Evolutionary conservation across 2,797 vertebrate genomes (phyloP).

Genomic region (Rhinoraja longicauda): DNA sequence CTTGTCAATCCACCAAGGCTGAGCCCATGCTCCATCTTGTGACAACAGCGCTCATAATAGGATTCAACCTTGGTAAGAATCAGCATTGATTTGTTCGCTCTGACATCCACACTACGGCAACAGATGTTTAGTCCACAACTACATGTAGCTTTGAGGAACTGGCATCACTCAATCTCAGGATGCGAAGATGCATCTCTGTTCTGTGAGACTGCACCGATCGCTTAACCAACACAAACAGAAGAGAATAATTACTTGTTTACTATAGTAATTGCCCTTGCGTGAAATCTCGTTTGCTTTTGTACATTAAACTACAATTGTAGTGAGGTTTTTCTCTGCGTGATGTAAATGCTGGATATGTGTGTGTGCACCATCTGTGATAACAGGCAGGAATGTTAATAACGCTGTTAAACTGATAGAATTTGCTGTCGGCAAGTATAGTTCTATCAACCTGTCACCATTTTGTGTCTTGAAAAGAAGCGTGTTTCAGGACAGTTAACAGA

Average conservation of each 20-base stretch:
- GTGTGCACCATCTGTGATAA: conserved; percentile 14
- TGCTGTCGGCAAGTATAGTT: neutral
- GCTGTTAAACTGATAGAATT: conserved; percentile 17
- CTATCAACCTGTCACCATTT: conserved; percentile 23
- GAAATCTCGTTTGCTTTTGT: conserved; percentile 18
- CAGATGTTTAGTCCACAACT: neutral
- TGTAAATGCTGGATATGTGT: conserved; percentile 23
- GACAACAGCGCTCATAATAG: conserved; percentile 25
- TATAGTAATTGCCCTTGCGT: conserved; percentile 20
- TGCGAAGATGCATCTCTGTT: neutral
- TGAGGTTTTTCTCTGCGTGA: neutral
- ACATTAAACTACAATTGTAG: neutral
- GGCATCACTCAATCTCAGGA: neutral
- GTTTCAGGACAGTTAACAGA: neutral
- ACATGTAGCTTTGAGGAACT: conserved; percentile 14
- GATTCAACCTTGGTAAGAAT: conserved; percentile 22
- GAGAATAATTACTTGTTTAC: conserved; percentile 10
- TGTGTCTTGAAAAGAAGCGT: conserved; percentile 3
- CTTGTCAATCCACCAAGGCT: conserved; percentile 9
- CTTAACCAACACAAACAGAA: neutral
- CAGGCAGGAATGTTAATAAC: neutral
- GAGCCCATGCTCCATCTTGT: neutral
- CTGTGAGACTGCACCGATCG: neutral
- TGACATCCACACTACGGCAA: neutral
- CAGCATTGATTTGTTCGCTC: neutral